These are phyloP conservation scores for Dryomyza anilis DNA, from an alignment of 2,888 invertebrate genomes.

Conservation along the genomic window DNA sequence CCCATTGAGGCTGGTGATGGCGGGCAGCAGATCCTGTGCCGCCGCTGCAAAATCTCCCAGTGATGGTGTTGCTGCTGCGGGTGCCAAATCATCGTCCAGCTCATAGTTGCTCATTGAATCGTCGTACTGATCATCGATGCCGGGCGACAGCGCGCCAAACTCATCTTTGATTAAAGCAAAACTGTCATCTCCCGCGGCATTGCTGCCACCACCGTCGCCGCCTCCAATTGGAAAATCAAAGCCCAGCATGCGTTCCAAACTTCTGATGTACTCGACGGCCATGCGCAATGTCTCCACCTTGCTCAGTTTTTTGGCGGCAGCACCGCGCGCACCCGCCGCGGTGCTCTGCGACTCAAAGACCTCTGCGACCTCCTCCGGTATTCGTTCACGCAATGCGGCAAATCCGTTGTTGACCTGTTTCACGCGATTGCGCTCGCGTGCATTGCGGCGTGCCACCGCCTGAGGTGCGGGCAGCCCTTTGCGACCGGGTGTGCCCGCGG, in stretches of 20 bases:
- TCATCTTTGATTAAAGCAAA: conserved; percentile 56
- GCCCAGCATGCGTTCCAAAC: conserved; percentile 76
- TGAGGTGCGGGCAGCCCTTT: conserved; percentile 71
- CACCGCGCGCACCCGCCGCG: conserved; percentile 64
- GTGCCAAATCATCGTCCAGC: conserved; percentile 43
- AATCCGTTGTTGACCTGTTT: conserved; percentile 93
- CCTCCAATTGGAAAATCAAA: conserved; percentile 63
- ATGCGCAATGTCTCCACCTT: conserved; percentile 88
- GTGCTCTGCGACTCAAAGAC: conserved; percentile 69
- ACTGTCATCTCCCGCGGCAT: conserved; percentile 48
- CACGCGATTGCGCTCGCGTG: conserved; percentile 89
- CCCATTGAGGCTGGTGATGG: conserved; percentile 59
- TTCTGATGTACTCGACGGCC: conserved; percentile 89
- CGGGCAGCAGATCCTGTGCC: conserved; percentile 58
- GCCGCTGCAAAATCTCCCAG: conserved; percentile 1
- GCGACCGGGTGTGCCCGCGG: conserved; percentile 50
- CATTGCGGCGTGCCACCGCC: conserved; percentile 87
- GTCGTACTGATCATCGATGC: conserved; percentile 48
- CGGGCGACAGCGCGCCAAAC: conserved; percentile 46
- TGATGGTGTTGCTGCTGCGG: not conserved
- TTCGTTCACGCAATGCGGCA: conserved; percentile 83
- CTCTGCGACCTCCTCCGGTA: conserved; percentile 80
- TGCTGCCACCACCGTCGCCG: conserved; percentile 36
- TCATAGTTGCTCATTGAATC: conserved; percentile 55
- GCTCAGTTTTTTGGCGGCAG: conserved; percentile 77